Evolutionary conservation across 1,140 invertebrate genomes (phyloP), one percentile per base, ranked within the genome.

Genomic region (Dendrolimus punctatus): DNA sequence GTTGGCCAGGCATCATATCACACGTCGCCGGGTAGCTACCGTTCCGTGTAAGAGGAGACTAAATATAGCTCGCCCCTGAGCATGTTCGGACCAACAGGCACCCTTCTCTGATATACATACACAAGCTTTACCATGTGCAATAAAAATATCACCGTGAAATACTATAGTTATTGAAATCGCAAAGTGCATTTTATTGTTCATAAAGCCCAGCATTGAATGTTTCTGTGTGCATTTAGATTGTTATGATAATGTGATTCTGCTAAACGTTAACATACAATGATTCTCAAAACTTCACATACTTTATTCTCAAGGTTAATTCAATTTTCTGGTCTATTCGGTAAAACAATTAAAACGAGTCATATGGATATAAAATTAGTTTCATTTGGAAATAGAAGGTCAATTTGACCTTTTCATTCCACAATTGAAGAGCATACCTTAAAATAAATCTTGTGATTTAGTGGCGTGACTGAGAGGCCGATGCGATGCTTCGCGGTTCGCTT

Each of bases 1-100:
- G 51, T 76, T 71, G 66, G 72, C 76, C 71, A 76, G 74, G 66
- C 66, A 69, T 57, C 62, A 56, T 66, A 73, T 76, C 68, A 80
- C 77, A 80, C 77, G 66, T 75, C 76, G 67, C 41, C 73, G 71
- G 63, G 58, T 63, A 64, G 63, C 50, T 60, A 58, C 60, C 54
- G 62, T 65, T 49, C 48, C 39, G 40, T 38, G 64, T 56, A 60
- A 59, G 63, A 64, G 67, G 62, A 58, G 53, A 66, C 79, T 84
- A 84, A 78, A 76, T 82, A 80, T 82, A 84, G 73, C 68, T 59
- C 49, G 45, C 59, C 71, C 73, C 73, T 71, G 61, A 63, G 58
- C 61, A 65, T 23, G 23, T 23, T 23, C 23, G 23, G 23, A 2
- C 23, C 23, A 23, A 23, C 23, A 23, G 23, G 23, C 23, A 23